Percentiles rank a stretch among this genome's conserved stretches.
phyloP scores from a whole-genome alignment of 2,113 vertebrate species.

The Danio rerio region GRCz12tu NC_133194.1:8563001-8563500 shows the following conservation, averaged over 20 bases:
- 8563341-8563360: background rate
- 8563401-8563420: background rate
- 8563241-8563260: background rate
- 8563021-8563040: too few species aligned
- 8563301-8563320: background rate
- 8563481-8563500: background rate
- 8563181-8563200: conserved; percentile 22
- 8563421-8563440: background rate
- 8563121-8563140: conserved; percentile 1
- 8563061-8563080: too few species aligned
- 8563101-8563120: background rate
- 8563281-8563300: background rate
- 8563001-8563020: too few species aligned
- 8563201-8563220: background rate
- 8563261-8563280: background rate
- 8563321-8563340: background rate
- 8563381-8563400: background rate
- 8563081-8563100: too few species aligned
- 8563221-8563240: background rate
- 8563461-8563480: background rate
- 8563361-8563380: background rate
- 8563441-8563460: background rate
- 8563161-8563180: background rate
- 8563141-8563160: background rate
- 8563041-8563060: too few species aligned